These are phyloP conservation scores for Gymnorhina tibicen DNA, from an alignment of 2,113 vertebrate species.

Conservation along the genomic window DNA sequence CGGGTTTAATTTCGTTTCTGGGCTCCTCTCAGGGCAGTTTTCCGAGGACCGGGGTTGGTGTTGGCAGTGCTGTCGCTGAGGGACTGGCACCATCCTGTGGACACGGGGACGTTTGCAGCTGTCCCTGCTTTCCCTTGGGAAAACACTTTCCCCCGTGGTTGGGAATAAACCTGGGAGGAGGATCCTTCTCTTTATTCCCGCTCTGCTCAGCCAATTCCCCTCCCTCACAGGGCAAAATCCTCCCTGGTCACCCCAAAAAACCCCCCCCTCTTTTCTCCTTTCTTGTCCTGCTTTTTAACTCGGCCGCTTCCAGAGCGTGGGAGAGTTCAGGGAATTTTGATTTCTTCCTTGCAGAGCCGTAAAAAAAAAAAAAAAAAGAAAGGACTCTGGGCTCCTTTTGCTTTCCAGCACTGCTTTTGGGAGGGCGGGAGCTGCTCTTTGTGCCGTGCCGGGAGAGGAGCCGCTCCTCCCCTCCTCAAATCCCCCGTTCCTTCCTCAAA, in stretches of 20 bases:
- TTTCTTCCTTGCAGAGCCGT: not conserved
- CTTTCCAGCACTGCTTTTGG: not conserved
- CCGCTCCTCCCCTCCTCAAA: not conserved
- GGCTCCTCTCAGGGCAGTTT: fast-evolving
- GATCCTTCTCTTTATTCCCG: not conserved
- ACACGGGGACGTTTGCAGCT: fast-evolving
- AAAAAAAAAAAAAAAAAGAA: not conserved
- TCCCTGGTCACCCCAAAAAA: not conserved
- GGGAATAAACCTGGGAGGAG: not conserved
- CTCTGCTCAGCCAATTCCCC: not conserved
- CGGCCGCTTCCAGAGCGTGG: not conserved
- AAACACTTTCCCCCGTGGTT: not conserved
- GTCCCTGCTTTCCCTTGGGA: not conserved
- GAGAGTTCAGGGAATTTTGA: not conserved
- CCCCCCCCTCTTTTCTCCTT: not conserved
- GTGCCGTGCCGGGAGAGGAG: not conserved
- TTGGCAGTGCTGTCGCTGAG: not conserved
- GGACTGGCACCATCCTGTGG: conserved; percentile 21
- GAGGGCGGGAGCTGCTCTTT: not conserved
- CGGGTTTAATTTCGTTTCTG: not conserved
- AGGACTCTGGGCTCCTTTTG: not conserved
- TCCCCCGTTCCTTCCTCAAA: not conserved
- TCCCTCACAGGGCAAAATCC: not conserved
- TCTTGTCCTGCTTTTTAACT: not conserved
- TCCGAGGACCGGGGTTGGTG: not conserved